Evolutionary conservation across 2,113 vertebrate genomes (phyloP).

Genomic region (Thomomys bottae): DNA sequence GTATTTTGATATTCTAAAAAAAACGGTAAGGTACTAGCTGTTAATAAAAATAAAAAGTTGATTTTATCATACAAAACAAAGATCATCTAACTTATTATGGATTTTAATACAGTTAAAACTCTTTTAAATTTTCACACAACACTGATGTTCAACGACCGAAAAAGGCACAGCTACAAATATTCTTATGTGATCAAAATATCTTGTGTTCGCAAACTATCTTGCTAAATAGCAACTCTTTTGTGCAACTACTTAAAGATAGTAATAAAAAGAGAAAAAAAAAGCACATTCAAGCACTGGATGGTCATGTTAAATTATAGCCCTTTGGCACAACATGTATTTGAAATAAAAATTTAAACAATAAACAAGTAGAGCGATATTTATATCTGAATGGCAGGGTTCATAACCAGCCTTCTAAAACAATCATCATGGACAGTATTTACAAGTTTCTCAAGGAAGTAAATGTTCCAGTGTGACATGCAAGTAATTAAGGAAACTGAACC

Average conservation of each 20-base stretch:
- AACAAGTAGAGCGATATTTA: not conserved
- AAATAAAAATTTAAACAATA: too few species aligned
- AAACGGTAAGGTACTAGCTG: not conserved
- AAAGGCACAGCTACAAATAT: not conserved
- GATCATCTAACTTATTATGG: not conserved
- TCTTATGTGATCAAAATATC: not conserved
- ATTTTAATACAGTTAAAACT: constrained; percentile 12
- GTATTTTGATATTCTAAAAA: not conserved
- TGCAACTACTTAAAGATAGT: too few species aligned
- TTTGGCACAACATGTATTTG: too few species aligned
- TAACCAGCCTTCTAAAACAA: not conserved
- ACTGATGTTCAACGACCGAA: not conserved
- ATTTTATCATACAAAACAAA: not conserved
- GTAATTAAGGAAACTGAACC: constrained; percentile 55
- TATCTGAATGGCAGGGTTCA: too few species aligned
- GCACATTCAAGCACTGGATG: too few species aligned
- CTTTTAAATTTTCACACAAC: not conserved
- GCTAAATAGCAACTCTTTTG: too few species aligned
- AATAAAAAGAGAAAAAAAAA: not conserved
- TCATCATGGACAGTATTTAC: not conserved
- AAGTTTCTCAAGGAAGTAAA: constrained; percentile 51
- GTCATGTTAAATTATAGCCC: too few species aligned
- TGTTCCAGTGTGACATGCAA: constrained; percentile 59
- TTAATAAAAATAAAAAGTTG: not conserved
- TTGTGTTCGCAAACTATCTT: too few species aligned